Conservation (phyloP, 2,888 invertebrate genomes). For the Drosophila infuscata region DNA sequence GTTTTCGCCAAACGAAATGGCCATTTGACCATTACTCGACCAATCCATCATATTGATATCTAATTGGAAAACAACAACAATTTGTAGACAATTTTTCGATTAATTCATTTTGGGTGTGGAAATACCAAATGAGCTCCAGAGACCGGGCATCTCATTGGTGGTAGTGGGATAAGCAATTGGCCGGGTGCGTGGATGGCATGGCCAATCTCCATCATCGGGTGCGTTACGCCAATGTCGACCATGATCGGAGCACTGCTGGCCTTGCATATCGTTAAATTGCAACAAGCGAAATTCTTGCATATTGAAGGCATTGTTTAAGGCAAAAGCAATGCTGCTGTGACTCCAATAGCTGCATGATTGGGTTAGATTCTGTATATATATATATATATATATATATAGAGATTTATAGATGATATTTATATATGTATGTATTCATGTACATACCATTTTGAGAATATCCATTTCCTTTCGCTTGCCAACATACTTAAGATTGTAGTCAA, state of each 20-base stretch:
- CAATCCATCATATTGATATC: conserved; percentile 83
- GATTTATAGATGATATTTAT: not conserved
- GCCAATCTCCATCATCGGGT: conserved; percentile 79
- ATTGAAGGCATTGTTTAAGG: conserved; percentile 62
- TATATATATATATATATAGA: not conserved
- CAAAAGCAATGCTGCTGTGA: conserved; percentile 64
- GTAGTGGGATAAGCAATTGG: conserved; percentile 79
- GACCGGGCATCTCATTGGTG: conserved; percentile 82
- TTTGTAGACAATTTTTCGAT: not conserved
- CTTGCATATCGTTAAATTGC: conserved; percentile 57
- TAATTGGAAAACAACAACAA: conserved; percentile 11
- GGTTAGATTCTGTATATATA: conserved; percentile 16
- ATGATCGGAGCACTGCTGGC: not conserved
- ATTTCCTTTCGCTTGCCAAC: conserved; percentile 46
- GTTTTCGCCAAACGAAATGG: conserved; percentile 82
- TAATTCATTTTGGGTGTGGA: not conserved
- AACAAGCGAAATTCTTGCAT: conserved; percentile 67
- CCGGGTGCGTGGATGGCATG: conserved; percentile 78
- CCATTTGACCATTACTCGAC: conserved; percentile 81
- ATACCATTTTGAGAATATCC: conserved; percentile 77
- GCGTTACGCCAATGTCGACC: conserved; percentile 5
- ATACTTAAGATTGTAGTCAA: conserved; percentile 66
- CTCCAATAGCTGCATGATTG: conserved; percentile 67
- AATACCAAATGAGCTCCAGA: conserved; percentile 34
- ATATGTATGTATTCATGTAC: not conserved